A percentile compares a stretch with the other conserved stretches of the same genome.
phyloP scores from a whole-genome alignment of 37 sponge, comb jelly and placozoan genomes.

The Oscarella lobularis region DNA sequence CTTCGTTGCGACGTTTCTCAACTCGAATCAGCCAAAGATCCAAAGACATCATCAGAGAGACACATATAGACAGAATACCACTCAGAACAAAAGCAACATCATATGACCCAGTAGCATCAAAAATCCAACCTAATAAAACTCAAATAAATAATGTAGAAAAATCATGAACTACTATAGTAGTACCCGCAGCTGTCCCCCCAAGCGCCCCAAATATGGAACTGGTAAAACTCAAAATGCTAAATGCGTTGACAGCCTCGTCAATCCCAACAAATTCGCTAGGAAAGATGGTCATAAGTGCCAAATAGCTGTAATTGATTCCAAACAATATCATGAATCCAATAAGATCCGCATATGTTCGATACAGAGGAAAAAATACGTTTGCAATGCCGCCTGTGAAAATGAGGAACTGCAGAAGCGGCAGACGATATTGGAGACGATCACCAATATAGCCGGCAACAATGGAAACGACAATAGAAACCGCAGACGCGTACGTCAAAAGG shows the following conservation, averaged over 20 bases:
- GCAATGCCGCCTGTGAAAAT: neutral
- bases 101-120: neutral
- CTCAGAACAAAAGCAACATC: neutral
- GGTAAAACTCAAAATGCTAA: neutral
- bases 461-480: neutral
- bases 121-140: neutral
- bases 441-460: neutral
- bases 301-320: neutral
- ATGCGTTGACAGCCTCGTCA: neutral
- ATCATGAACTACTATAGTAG: neutral
- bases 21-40: too few species aligned
- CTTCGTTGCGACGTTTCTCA: too few species aligned
- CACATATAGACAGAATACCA: neutral
- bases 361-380: neutral
- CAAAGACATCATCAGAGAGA: neutral
- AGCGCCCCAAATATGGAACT: neutral
- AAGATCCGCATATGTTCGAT: neutral
- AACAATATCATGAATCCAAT: neutral
- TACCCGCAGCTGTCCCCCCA: neutral
- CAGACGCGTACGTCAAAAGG: neutral
- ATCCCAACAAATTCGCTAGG: neutral
- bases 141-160: too few species aligned
- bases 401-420: neutral
- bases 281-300: neutral
- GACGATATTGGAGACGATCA: neutral